These are phyloP conservation scores for Trilocha varians DNA, from an alignment of 2,888 invertebrate genomes.

Conservation along the genomic window DNA sequence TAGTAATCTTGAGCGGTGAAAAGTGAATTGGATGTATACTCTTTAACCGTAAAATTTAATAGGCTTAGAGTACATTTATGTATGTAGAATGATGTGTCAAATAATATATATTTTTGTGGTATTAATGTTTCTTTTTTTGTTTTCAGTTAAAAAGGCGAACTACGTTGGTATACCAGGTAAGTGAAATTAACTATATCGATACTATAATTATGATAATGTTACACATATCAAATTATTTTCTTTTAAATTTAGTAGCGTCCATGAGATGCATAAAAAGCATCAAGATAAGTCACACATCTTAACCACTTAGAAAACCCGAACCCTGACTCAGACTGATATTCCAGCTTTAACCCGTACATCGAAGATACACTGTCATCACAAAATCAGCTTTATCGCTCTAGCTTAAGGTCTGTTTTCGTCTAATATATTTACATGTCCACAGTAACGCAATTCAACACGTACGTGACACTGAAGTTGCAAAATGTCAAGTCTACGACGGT, in stretches of 20 bases:
- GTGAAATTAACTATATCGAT: conserved; percentile 28
- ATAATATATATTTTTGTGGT: background rate
- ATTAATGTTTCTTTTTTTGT: conserved; percentile 38
- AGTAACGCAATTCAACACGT: conserved; percentile 95
- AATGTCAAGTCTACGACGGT: conserved; percentile 98
- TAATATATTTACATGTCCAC: conserved; percentile 35
- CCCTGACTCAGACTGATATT: conserved; percentile 4
- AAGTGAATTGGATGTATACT: too few relatives aligned
- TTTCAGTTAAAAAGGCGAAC: conserved; percentile 93
- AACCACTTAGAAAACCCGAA: too few relatives aligned
- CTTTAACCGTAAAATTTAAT: too few relatives aligned
- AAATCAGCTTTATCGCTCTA: background rate
- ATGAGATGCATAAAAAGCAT: too few relatives aligned
- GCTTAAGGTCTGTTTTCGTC: background rate
- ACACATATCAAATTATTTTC: too few relatives aligned
- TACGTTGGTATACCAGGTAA: conserved; percentile 89
- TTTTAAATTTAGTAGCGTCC: too few relatives aligned
- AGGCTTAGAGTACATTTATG: too few relatives aligned
- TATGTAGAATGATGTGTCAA: background rate
- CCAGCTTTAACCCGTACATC: background rate
- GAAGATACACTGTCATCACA: too few relatives aligned
- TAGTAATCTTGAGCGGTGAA: too few relatives aligned
- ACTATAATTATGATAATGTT: too few relatives aligned
- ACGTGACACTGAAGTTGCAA: conserved; percentile 96
- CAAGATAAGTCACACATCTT: too few relatives aligned